Base-by-base conservation (phyloP, 2,797 vertebrate genomes). In the Oreonectes daqikongensis region DNA sequence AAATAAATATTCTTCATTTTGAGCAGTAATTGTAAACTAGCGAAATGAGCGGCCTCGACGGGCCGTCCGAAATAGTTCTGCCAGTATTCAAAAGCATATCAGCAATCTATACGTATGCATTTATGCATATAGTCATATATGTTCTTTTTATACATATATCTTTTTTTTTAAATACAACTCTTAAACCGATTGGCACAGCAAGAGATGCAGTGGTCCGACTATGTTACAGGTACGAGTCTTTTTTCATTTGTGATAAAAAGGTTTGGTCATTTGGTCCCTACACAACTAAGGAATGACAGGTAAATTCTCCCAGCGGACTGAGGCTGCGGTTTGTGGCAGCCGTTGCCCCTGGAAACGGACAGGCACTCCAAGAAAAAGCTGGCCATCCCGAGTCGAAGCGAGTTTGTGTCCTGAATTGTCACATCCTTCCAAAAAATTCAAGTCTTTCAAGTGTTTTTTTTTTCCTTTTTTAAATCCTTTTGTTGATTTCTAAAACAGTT, bases 201-300 rank as follows among this genome's bases (percentile, higher is more conserved):
- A 90, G 95, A 96, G 95, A 94, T 94, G 94, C 94, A 92, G 94
- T 97, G 89, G 91, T 93, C 94, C 94, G 87, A 94, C 89, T 95
- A 95, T 95, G 93, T 94, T 95, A 96, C 95, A 96, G 95, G 96
- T 98, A 97, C 90, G 88, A 96, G 95, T 98, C 94, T 95, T 85
- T 92, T 88, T 76, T 68, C 52, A 50, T 50, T 77, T 90, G 95
- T 94, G 90, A 94, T 99, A 94, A 96, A 98, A 98, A 98, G 92
- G 96, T 98, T 98, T 98, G 97, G 96, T 98, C 96, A 95, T 98
- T 98, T 99, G 97, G 97, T 98, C 96, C 97, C 97, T 97, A 98
- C 97, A 96, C 96, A 98, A 95, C 95, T 96, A 97, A 98, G 97
- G 97, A 98, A 98, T 99, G 96, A 97, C 95, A 95, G 94, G 94